Evolutionary conservation across 2,113 vertebrate species (phyloP).

Genomic region (Microcebus murinus): DNA sequence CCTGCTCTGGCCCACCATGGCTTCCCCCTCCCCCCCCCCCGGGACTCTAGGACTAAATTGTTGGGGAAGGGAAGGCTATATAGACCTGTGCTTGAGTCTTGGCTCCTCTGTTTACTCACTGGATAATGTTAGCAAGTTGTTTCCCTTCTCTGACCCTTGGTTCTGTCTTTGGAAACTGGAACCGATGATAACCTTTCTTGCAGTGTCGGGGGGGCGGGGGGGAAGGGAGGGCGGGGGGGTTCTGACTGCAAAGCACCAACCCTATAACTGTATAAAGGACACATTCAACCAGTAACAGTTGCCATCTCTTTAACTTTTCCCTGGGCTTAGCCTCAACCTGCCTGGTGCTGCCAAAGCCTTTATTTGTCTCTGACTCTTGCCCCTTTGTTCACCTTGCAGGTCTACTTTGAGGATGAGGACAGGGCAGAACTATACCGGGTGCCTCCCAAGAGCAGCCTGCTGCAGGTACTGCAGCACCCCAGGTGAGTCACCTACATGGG

Average conservation of each 20-base stretch:
- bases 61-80: not conserved
- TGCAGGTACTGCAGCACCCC: conserved; percentile 89
- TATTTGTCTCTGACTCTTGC: not conserved
- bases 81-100: not conserved
- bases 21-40: not conserved
- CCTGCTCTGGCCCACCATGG: not conserved
- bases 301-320: not conserved
- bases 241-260: not conserved
- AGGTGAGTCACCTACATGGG: conserved; percentile 86
- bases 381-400: conserved; percentile 79
- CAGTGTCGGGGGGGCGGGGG: not conserved
- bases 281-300: not conserved
- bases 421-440: conserved; percentile 87
- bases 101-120: not conserved
- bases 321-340: not conserved
- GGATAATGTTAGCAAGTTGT: not conserved
- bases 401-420: conserved; percentile 94
- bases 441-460: conserved; percentile 85
- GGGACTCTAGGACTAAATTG: not conserved
- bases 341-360: not conserved
- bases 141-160: not conserved
- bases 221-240: rapidly evolving
- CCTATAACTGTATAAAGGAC: not conserved
- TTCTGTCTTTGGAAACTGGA: not conserved
- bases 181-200: not conserved